A percentile compares a stretch with the other conserved stretches of the same genome.
Conservation (phyloP, 2,113 vertebrate genomes). For the Ctenomys sociabilis region DNA sequence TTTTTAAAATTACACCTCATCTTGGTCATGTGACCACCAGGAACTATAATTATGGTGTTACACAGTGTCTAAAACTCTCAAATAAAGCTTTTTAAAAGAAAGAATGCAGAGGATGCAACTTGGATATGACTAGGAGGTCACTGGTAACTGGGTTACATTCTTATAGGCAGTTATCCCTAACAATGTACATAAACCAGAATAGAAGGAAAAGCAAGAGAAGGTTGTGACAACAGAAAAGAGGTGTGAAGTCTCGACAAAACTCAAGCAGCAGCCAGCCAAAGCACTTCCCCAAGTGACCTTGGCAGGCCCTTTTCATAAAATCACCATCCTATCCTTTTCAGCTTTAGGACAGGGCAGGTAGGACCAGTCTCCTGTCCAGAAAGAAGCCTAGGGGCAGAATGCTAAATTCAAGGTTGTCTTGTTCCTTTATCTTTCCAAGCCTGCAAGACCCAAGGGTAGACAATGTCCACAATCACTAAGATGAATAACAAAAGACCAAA, state of each 20-base stretch:
- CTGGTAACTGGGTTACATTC: background rate
- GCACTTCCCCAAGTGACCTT: background rate
- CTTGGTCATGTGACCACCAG: background rate
- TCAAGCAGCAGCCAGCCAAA: background rate
- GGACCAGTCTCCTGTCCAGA: background rate
- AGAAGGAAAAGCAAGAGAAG: background rate
- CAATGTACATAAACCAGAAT: background rate
- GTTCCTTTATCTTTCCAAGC: constrained; percentile 4
- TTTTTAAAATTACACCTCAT: background rate
- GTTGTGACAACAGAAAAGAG: background rate
- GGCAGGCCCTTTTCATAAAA: background rate
- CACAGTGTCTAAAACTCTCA: background rate
- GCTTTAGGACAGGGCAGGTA: background rate
- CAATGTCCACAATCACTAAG: background rate
- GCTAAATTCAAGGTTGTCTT: background rate
- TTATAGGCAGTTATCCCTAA: background rate
- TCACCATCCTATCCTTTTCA: background rate
- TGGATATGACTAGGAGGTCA: background rate
- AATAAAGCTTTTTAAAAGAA: constrained; percentile 18
- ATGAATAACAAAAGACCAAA: background rate
- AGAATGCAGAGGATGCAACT: background rate
- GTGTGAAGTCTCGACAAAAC: background rate
- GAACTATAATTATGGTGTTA: background rate
- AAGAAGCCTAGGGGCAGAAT: background rate
- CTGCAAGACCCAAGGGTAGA: background rate